phyloP scores from a whole-genome alignment of 2,888 invertebrate species.

The Spicauda simplicius region DNA sequence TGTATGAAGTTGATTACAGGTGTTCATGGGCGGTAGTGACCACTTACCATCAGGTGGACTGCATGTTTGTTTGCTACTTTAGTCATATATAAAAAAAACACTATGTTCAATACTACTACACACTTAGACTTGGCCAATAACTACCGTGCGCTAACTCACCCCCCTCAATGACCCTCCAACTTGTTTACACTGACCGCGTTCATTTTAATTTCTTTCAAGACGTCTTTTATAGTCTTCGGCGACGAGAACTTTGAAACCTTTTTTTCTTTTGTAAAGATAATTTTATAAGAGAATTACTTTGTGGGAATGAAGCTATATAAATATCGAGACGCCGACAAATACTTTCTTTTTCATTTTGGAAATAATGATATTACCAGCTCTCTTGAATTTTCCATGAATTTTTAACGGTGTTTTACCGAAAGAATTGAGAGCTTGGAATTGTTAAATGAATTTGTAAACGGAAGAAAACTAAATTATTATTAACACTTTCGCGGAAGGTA shows the following conservation, averaged over 20 bases:
- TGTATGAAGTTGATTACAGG: too few relatives aligned
- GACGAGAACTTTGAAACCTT: slow-evolving; percentile 28
- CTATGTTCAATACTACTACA: background rate
- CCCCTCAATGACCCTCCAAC: slow-evolving; percentile 36
- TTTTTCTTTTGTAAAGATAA: slow-evolving; percentile 19
- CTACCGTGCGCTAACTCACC: slow-evolving; percentile 31
- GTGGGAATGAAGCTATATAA: slow-evolving; percentile 8
- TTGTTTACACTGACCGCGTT: slow-evolving; percentile 69
- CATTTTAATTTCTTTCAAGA: slow-evolving; percentile 74
- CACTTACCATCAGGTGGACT: too few relatives aligned
- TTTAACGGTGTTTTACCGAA: background rate
- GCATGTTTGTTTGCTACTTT: too few relatives aligned
- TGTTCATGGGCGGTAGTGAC: too few relatives aligned
- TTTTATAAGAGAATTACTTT: slow-evolving; percentile 29
- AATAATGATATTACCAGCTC: background rate
- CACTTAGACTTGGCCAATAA: slow-evolving; percentile 3
- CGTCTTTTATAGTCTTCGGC: slow-evolving; percentile 53
- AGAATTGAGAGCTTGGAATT: background rate
- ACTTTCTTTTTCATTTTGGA: slow-evolving; percentile 6
- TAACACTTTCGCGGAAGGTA: too few relatives aligned
- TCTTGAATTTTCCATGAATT: background rate
- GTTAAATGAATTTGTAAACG: too few relatives aligned
- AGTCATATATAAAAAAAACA: too few relatives aligned
- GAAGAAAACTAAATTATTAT: background rate
- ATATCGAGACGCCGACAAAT: slow-evolving; percentile 7